These are phyloP conservation scores for Drosophila tani DNA, from an alignment of 1,140 invertebrate species.

Conservation along the genomic window DNA sequence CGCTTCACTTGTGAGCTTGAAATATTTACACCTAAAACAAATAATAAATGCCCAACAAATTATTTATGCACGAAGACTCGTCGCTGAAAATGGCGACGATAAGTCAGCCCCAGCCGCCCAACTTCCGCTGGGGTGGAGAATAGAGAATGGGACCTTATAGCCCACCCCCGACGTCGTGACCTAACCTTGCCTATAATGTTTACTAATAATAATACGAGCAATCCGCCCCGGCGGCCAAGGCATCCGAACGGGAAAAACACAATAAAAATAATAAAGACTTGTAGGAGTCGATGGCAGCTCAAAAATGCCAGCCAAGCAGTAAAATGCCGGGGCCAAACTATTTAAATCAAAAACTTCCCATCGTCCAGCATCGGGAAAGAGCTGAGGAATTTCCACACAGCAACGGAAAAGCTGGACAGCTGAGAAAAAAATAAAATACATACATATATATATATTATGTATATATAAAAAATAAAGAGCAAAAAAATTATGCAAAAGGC, in stretches of 20 bases:
- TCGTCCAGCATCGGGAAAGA: conserved; percentile 46
- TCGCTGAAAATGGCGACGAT: conserved; percentile 75
- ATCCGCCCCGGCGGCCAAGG: conserved; percentile 24
- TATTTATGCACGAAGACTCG: conserved; percentile 74
- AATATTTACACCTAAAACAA: conserved; percentile 82
- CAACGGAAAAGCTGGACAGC: conserved; percentile 18
- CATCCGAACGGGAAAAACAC: conserved; percentile 34
- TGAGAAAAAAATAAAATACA: conserved; percentile 6
- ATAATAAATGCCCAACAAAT: conserved; percentile 80
- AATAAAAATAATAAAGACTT: conserved; percentile 61
- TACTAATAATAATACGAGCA: conserved; percentile 52
- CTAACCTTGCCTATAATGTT: conserved; percentile 59
- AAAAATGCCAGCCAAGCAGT: conserved; percentile 57
- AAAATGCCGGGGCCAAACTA: conserved; percentile 68
- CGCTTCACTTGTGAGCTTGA: conserved; percentile 75
- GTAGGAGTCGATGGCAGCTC: conserved; percentile 40
- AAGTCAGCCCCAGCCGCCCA: conserved; percentile 69
- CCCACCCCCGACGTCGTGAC: conserved; percentile 14
- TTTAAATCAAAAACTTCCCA: conserved; percentile 68
- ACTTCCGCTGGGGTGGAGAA: conserved; percentile 56
- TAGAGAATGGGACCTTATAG: not conserved
- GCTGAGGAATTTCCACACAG: conserved; percentile 48
- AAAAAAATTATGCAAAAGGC: conserved; percentile 37
- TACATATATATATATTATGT: not conserved
- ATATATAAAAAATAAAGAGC: conserved; percentile 2